Conservation (phyloP, 2,888 invertebrate species). For the Taenaris catops region DNA sequence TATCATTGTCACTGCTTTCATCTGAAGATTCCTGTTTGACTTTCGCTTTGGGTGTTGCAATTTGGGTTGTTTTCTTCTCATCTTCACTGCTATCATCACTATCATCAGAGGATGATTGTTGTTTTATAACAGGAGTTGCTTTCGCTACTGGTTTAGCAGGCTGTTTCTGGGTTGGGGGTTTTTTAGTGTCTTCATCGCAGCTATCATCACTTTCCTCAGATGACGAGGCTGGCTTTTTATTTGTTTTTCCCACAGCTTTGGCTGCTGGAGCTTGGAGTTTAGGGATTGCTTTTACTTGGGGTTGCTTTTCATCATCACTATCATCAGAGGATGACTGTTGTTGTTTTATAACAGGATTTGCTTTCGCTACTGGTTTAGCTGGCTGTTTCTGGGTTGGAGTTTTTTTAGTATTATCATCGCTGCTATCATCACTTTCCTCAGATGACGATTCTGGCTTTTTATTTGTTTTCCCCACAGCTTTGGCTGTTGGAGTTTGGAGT, state of each 20-base stretch:
- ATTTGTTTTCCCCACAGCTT: constrained; percentile 6
- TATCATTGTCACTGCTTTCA: constrained; percentile 16
- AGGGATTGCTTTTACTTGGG: constrained; percentile 2
- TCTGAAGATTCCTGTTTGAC: constrained; percentile 15
- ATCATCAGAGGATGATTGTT: constrained; percentile 47
- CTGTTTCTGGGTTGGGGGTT: constrained; percentile 26
- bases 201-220: constrained; percentile 49
- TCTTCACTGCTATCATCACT: constrained; percentile 57
- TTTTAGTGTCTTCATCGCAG: constrained; percentile 44
- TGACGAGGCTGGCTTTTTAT: constrained; percentile 9
- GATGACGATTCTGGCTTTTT: constrained; percentile 25
- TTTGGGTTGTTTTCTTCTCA: constrained; percentile 30
- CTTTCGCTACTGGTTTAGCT: constrained; percentile 23
- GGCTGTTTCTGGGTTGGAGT: too few species aligned
- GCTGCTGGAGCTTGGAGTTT: constrained; percentile 6
- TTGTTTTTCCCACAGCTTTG: constrained; percentile 6
- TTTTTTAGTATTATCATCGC: constrained; percentile 44
- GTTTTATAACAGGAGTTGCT: constrained; percentile 40
- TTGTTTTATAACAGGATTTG: too few species aligned
- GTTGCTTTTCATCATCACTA: constrained; percentile 4
- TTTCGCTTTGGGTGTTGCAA: constrained; percentile 23
- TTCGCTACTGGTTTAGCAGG: constrained; percentile 27
- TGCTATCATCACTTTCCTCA: constrained; percentile 46
- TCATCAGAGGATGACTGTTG: constrained; percentile 13
- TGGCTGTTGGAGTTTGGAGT: constrained; percentile 4